phyloP scores from a whole-genome alignment of 2,113 vertebrate genomes.

The Carassius gibelio region DNA sequence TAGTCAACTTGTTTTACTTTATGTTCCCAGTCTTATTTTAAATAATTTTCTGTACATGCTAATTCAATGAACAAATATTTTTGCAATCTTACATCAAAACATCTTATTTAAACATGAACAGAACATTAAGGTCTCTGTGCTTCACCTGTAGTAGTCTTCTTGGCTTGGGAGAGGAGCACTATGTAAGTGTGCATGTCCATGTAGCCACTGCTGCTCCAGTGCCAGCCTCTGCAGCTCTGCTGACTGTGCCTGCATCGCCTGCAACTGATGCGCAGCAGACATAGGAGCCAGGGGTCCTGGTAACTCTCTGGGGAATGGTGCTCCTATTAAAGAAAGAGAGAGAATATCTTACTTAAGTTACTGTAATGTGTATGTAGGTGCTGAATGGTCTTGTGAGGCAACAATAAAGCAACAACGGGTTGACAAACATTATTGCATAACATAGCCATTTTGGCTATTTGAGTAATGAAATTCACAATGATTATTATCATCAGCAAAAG shows the following conservation, averaged over 20 bases:
- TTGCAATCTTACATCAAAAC: background rate
- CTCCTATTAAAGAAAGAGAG: conserved; percentile 68
- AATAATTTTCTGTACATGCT: background rate
- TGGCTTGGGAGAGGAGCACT: conserved; percentile 92
- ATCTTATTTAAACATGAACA: background rate
- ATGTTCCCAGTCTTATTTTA: background rate
- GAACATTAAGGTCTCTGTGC: background rate
- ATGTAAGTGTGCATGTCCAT: conserved; percentile 93
- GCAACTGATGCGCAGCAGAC: conserved; percentile 97
- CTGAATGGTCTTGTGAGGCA: background rate
- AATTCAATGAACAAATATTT: background rate
- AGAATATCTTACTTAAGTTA: background rate
- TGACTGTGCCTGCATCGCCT: conserved; percentile 98
- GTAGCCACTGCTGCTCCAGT: conserved; percentile 98
- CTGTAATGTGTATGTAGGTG: background rate
- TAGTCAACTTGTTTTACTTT: background rate
- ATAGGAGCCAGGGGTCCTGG: conserved; percentile 91
- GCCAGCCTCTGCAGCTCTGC: conserved; percentile 97
- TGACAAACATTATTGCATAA: background rate
- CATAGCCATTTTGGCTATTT: background rate
- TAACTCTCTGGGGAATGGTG: conserved; percentile 89
- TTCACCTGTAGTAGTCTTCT: conserved; percentile 98
- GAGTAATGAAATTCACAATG: background rate
- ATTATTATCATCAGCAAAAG: background rate
- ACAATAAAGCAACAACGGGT: background rate